phyloP scores from a whole-genome alignment of 2,113 vertebrate species.

The Arvicanthis niloticus region DNA sequence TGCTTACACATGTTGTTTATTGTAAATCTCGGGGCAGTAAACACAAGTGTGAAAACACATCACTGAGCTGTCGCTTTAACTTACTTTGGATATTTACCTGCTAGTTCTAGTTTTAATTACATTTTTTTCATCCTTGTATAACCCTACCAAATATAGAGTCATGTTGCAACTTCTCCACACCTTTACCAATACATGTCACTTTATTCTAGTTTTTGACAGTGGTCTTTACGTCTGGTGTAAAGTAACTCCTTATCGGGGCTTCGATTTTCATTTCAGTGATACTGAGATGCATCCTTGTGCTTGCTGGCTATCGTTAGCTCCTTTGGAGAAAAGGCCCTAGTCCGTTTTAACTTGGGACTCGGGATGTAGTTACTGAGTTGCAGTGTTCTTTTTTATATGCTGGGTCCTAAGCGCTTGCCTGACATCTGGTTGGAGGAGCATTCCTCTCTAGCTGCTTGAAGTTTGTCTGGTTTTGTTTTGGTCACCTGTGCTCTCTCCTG shows the following conservation, averaged over 20 bases:
- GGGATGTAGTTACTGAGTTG: not conserved
- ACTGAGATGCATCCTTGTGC: not conserved
- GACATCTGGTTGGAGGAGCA: not conserved
- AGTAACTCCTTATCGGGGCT: no score
- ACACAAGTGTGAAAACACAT: not conserved
- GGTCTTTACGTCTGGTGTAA: not conserved
- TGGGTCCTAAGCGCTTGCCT: not conserved
- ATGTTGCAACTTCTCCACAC: not conserved
- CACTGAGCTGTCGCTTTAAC: not conserved
- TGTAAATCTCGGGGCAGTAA: not conserved
- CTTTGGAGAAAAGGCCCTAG: conserved; percentile 5
- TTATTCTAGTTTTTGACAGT: not conserved
- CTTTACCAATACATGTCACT: not conserved
- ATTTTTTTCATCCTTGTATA: not conserved
- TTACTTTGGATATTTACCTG: not conserved
- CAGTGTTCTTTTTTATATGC: not conserved
- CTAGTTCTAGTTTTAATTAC: not conserved
- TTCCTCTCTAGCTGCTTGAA: not conserved
- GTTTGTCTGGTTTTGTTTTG: not conserved
- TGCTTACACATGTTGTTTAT: not conserved
- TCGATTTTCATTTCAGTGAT: not conserved
- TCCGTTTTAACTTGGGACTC: not conserved
- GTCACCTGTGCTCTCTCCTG: not conserved
- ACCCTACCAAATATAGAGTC: not conserved
- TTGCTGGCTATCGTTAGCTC: not conserved